phyloP scores from a whole-genome alignment of 2,113 vertebrate species.

The Megalops atlanticus region DNA sequence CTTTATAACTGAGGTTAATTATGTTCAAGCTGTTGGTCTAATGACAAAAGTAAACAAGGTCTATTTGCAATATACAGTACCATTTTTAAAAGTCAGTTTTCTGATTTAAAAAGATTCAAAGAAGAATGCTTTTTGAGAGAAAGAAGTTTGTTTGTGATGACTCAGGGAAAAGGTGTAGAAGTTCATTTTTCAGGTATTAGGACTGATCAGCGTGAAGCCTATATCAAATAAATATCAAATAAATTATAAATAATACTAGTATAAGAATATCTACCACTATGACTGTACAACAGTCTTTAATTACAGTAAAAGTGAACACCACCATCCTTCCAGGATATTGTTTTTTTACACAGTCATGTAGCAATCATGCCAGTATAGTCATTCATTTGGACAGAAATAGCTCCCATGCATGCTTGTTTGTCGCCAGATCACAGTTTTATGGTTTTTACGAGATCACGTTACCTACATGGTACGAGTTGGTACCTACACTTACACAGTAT shows the following conservation, averaged over 20 bases:
- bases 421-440: not conserved
- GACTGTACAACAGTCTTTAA: too few species aligned
- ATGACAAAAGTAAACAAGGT: not conserved
- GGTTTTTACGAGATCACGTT: not conserved
- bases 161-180: too few species aligned
- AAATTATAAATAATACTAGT: not conserved
- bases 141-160: too few species aligned
- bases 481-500: too few species aligned
- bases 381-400: not conserved
- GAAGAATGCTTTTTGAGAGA: not conserved
- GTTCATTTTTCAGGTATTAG: too few species aligned
- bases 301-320: too few species aligned
- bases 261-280: not conserved
- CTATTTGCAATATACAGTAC: constrained; percentile 1
- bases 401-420: not conserved
- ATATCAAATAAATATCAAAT: not conserved
- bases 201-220: not conserved
- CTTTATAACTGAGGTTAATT: constrained; percentile 14
- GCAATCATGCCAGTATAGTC: not conserved
- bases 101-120: too few species aligned
- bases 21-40: not conserved
- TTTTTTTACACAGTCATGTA: not conserved
- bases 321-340: not conserved
- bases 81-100: not conserved
- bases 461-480: too few species aligned